Conservation (phyloP, 2,113 vertebrate genomes). For the Baryphthengus martii region DNA sequence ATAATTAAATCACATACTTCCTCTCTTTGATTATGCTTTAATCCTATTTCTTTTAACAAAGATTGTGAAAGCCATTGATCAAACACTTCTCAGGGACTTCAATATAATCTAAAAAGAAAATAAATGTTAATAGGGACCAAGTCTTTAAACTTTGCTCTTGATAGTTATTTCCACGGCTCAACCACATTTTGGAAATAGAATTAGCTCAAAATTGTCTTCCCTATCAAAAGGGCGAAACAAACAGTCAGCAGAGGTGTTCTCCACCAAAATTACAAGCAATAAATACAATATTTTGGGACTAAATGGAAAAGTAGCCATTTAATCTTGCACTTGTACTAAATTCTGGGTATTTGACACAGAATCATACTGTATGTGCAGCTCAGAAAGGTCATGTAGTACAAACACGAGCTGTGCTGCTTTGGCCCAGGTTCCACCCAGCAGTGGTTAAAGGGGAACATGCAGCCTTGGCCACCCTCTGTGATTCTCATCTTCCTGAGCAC, state of each 20-base stretch:
- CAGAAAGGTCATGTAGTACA: not conserved
- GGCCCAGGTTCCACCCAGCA: not conserved
- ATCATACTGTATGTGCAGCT: fast-evolving
- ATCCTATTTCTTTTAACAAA: not conserved
- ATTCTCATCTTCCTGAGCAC: not conserved
- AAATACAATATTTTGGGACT: not conserved
- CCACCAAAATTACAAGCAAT: not conserved
- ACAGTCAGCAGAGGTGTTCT: not conserved
- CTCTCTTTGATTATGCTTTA: not conserved
- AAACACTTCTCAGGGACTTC: not conserved
- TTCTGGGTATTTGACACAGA: not conserved
- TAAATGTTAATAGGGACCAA: not conserved
- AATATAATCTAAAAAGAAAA: not conserved
- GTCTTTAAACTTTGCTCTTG: not conserved
- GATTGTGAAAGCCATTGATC: not conserved
- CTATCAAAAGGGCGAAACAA: not conserved
- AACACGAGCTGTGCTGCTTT: not conserved
- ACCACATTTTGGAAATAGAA: not conserved
- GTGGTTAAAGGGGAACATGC: not conserved
- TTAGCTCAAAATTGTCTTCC: not conserved
- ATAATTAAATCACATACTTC: not conserved
- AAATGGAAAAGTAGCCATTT: not conserved
- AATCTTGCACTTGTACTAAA: not conserved
- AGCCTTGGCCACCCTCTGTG: not conserved
- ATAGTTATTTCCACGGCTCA: not conserved